phyloP scores from a whole-genome alignment of 1,140 invertebrate genomes.

The Zaprionus davidi region DNA sequence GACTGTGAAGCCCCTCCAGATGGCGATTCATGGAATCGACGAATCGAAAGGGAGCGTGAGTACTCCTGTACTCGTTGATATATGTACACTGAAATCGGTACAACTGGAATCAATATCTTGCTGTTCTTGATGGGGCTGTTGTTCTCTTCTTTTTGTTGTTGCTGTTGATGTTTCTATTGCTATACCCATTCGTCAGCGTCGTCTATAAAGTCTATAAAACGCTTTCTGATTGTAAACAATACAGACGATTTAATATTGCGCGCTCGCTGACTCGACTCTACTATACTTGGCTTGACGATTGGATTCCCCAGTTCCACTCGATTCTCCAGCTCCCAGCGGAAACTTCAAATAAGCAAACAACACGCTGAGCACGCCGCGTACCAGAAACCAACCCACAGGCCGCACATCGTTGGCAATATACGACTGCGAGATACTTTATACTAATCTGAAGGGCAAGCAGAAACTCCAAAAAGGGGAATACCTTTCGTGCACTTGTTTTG shows the following conservation, averaged over 20 bases:
- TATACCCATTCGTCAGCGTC: constrained; percentile 44
- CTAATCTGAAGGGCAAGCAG: background rate
- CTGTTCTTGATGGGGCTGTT: constrained; percentile 21
- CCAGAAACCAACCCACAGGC: constrained; percentile 56
- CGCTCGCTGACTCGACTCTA: constrained; percentile 58
- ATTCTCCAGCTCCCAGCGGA: constrained; percentile 68
- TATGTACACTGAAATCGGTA: constrained; percentile 53
- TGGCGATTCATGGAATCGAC: constrained; percentile 40
- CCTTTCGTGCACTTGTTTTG: too few species aligned
- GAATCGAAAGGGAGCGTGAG: constrained; percentile 12
- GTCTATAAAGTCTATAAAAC: constrained; percentile 79
- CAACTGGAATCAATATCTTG: constrained; percentile 67
- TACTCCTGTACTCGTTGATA: constrained; percentile 10
- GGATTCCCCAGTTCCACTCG: constrained; percentile 40
- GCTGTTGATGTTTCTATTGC: constrained; percentile 22
- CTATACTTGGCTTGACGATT: constrained; percentile 23
- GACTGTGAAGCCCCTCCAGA: constrained; percentile 51
- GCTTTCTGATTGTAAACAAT: constrained; percentile 82
- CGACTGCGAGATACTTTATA: constrained; percentile 4
- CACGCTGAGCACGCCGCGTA: constrained; percentile 74
- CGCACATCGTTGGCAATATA: background rate
- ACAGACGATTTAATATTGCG: constrained; percentile 80
- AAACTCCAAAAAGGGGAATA: background rate
- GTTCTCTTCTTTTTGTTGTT: constrained; percentile 1
- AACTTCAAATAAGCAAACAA: constrained; percentile 81